Evolutionary conservation across 2,888 invertebrate species (phyloP), one percentile per base, ranked within the genome.

Genomic region (Drosophila kuntzei): DNA sequence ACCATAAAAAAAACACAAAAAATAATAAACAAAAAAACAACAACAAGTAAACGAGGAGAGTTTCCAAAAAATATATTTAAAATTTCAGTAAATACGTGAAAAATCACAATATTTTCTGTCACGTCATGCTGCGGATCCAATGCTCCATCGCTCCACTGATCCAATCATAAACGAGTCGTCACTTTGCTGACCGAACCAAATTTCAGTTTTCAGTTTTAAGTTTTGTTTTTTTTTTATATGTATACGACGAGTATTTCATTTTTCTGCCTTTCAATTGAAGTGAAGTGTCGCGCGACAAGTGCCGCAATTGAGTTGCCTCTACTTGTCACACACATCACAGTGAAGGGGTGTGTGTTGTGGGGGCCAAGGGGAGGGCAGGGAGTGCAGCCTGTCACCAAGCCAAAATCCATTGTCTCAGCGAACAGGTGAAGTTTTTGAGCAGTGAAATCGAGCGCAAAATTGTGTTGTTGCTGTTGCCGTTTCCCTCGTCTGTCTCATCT

Each of bases 381-480:
- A 59, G 58, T 37, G 22, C 57, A 18, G 46, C 29, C 80, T 82
- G 82, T 82, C 86, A 80, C 86, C 81, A 76, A 70, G 57, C 63
- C 54, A 54, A 34, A 41, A 70, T 74, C 77, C 84, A 87, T 85
- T 87, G 87, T 87, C 80, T 79, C 53, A 76, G 62, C 59, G 70
- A 87, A 85, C 85, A 85, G 85, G 85, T 85, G 84, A 87, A 84
- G 84, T 65, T 67, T 29, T 60, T 57, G 16, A 41, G 51, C 79
- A 84, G 87, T 84, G 87, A 85, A 85, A 85, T 85, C 85, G 87
- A 84, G 87, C 87, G 83, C 80, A 71, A 76, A 76, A 78, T 82
- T 77, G 76, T 71, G 50, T 58, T 50, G 39, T 74, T 65, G 50
- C 59, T 57, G 57, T 44, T 65, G 36, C 11, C 36, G 37, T 51